Conservation (phyloP, 2,888 invertebrate species). For the Pocota personata region DNA sequence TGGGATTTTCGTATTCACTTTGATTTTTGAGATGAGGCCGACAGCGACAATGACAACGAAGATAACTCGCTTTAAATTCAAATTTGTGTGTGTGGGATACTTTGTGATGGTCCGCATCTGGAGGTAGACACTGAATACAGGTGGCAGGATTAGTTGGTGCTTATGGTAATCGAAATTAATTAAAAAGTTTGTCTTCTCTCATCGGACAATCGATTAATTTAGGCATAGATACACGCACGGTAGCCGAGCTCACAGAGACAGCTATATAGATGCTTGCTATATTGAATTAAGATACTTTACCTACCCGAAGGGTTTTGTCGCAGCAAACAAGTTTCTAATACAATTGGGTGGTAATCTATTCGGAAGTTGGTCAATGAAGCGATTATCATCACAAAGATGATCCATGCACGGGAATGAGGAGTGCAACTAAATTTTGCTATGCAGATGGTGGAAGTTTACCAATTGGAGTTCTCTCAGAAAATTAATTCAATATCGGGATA, state of each 20-base stretch:
- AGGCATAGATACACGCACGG: constrained; percentile 14
- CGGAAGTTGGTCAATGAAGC: constrained; percentile 53
- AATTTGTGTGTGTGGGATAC: constrained; percentile 61
- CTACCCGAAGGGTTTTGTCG: constrained; percentile 24
- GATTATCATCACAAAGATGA: constrained; percentile 49
- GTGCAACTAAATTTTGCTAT: neutral
- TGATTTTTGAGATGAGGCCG: constrained; percentile 53
- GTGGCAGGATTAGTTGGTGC: constrained; percentile 71
- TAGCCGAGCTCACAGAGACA: neutral
- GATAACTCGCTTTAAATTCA: neutral
- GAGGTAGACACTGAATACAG: constrained; percentile 31
- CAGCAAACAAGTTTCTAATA: constrained; percentile 47
- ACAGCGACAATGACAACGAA: constrained; percentile 14
- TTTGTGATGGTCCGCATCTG: neutral
- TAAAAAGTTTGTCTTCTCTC: constrained; percentile 64
- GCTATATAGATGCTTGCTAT: neutral
- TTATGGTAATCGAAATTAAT: constrained; percentile 73
- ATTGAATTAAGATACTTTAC: constrained; percentile 29
- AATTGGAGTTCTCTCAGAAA: no score
- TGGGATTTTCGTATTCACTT: constrained; percentile 65
- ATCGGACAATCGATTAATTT: constrained; percentile 40
- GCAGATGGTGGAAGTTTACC: neutral
- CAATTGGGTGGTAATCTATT: constrained; percentile 54
- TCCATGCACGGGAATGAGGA: neutral
- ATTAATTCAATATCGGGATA: no score